Evolutionary conservation across 2,113 vertebrate genomes (phyloP).

Genomic region (Cygnus buccinator): DNA sequence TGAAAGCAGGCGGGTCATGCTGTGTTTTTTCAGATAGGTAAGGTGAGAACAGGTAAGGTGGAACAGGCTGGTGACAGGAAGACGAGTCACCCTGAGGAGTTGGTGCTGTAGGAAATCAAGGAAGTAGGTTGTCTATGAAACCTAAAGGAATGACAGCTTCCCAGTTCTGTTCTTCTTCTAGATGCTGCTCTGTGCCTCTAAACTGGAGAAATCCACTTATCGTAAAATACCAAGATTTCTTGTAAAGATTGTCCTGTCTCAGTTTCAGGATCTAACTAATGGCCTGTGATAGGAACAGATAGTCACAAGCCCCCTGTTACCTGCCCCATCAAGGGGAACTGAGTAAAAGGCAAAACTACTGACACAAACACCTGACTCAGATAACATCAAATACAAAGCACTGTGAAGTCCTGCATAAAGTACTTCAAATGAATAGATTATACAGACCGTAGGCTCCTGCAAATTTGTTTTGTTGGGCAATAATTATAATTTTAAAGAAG

Average conservation of each 20-base stretch:
- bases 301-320: not conserved
- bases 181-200: not conserved
- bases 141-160: not conserved
- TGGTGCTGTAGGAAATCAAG: not conserved
- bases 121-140: not conserved
- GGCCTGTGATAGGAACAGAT: not conserved
- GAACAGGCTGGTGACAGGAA: not conserved
- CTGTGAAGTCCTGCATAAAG: not conserved
- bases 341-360: not conserved
- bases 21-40: not conserved
- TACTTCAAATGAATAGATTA: not conserved
- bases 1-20: rapidly evolving
- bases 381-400: not conserved
- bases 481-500: not conserved
- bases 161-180: not conserved
- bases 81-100: not conserved
- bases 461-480: not conserved
- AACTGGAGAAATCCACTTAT: not conserved
- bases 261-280: not conserved
- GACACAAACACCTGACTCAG: not conserved
- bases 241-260: not conserved
- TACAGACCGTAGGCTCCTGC: not conserved
- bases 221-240: not conserved
- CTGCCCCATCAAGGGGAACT: not conserved
- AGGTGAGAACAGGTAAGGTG: not conserved